phyloP scores from a whole-genome alignment of 2,888 invertebrate genomes.

The Clepsis dumicolana region DNA sequence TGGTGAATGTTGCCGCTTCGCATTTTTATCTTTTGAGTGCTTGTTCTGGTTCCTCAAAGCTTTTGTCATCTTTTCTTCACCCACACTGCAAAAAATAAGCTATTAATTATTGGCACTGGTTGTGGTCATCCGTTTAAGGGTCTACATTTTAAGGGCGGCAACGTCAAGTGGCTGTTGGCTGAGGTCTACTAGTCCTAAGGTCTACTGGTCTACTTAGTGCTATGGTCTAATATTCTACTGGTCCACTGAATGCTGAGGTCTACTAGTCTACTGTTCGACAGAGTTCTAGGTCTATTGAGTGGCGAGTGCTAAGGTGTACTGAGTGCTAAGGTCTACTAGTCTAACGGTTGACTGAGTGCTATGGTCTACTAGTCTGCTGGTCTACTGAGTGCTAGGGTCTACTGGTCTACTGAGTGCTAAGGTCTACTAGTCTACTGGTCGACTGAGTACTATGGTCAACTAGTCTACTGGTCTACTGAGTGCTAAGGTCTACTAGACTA shows the following conservation, averaged over 20 bases:
- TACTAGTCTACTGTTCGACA: too few species aligned
- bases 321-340: too few species aligned
- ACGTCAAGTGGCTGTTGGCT: constrained; percentile 87
- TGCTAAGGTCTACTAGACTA: neutral
- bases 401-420: neutral
- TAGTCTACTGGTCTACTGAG: neutral
- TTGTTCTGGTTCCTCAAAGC: constrained; percentile 90
- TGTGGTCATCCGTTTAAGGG: neutral
- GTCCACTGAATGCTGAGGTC: too few species aligned
- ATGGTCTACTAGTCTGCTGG: neutral
- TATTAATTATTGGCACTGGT: neutral
- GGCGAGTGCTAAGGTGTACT: too few species aligned
- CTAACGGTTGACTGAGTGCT: neutral
- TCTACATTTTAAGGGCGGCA: too few species aligned
- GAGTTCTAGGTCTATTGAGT: too few species aligned
- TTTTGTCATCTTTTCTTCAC: constrained; percentile 87
- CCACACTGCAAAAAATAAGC: constrained; percentile 78
- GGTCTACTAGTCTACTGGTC: neutral
- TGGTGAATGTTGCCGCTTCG: constrained; percentile 64
- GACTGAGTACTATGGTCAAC: neutral
- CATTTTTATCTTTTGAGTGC: constrained; percentile 71
- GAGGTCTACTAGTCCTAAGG: constrained; percentile 60
- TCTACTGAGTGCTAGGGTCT: too few species aligned
- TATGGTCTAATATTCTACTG: neutral
- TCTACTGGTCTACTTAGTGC: neutral